Percentiles rank a stretch among this genome's conserved stretches.
These are phyloP conservation scores for Stenurella melanura DNA, from an alignment of 2,888 invertebrate species.

Conservation along the genomic window DNA sequence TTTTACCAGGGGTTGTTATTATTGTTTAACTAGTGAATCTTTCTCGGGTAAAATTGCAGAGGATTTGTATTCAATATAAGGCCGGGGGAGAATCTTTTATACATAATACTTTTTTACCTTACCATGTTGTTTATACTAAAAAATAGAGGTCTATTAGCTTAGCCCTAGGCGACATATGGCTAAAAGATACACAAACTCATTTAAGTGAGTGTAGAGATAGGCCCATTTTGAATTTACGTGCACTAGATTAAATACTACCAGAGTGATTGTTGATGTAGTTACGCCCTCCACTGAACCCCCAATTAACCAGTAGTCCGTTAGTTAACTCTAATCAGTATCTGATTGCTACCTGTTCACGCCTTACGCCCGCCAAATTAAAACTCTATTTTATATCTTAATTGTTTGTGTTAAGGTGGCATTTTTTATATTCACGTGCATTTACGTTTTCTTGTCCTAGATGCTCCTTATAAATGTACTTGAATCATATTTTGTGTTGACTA, in stretches of 20 bases:
- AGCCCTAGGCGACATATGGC: conserved; percentile 53
- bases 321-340: conserved; percentile 71
- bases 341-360: conserved; percentile 72
- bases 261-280: conserved; percentile 71
- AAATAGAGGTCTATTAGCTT: conserved; percentile 52
- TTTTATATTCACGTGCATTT: not conserved
- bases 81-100: conserved; percentile 22
- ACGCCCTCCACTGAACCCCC: conserved; percentile 72
- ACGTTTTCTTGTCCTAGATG: not conserved
- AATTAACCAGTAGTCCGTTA: conserved; percentile 72
- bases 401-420: conserved; percentile 33
- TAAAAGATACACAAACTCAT: conserved; percentile 42
- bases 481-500: not conserved
- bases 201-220: conserved; percentile 39
- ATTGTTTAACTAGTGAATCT: conserved; percentile 15
- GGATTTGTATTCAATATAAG: conserved; percentile 21
- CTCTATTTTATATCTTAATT: conserved; percentile 65
- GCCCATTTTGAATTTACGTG: conserved; percentile 36
- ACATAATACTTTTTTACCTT: conserved; percentile 16
- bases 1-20: conserved; percentile 13
- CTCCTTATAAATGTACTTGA: not conserved
- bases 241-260: conserved; percentile 36
- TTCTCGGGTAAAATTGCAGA: conserved; percentile 10
- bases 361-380: conserved; percentile 69
- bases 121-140: conserved; percentile 28